Evolutionary conservation across 1,140 invertebrate species (phyloP), one percentile per base, ranked within the genome.

Genomic region (Eupeodes corollae): DNA sequence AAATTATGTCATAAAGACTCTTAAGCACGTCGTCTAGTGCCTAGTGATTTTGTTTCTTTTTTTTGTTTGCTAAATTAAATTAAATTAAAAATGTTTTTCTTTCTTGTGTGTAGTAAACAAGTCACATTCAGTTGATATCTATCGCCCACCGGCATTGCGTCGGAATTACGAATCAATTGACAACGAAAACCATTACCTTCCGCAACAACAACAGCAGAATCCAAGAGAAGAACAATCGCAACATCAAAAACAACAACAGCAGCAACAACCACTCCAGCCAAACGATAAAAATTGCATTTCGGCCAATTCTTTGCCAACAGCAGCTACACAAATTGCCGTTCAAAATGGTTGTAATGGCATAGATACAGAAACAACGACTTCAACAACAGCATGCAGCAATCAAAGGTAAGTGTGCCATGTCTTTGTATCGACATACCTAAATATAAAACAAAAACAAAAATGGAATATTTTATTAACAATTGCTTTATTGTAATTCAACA

Each of bases 61-160:
- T 26, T 8, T 26, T 26, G 21, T 26, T 26, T 26, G 21, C 8
- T 26, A 26, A 26, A 26, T 26, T 8, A 5, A 26, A 26, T 26
- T 26, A 26, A 26, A 26, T 26, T 26, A 26, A 26, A 26, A 5
- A 5, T 26, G 8, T 26, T 26, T 26, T 26, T 26, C 3, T 26
- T 26, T 46, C 41, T 50, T 16, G 2, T 16, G 47, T 53, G 30
- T 39, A 65, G 62, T 63, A 44, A 59, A 53, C 45, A 65, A 65
- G 60, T 61, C 63, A 26, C 63, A 66, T 50, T 61, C 63, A 37
- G 58, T 66, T 46, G 63, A 66, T 53, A 51, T 67, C 37, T 67
- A 67, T 51, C 49, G 59, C 42, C 63, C 63, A 15, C 63, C 63
- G 49, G 61, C 63, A 37, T 51, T 67, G 32, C 58, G 21, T 26